A percentile compares a stretch with the other conserved stretches of the same genome.
These are phyloP conservation scores for Sitta europaea DNA, from an alignment of 2,113 vertebrate genomes.

Conservation along the genomic window DNA sequence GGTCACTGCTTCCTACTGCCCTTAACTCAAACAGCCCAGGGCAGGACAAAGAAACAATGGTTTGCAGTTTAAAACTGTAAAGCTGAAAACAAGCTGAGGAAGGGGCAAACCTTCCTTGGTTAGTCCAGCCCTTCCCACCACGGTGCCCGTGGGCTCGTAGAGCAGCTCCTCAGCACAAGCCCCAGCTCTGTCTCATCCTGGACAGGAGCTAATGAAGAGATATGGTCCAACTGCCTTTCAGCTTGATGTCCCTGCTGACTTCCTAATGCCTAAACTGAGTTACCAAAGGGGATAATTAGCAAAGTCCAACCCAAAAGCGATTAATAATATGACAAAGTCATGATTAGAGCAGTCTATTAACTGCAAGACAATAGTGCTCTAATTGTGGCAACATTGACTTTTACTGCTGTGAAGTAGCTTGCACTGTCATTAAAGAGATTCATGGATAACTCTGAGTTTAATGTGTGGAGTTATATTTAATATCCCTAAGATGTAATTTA, in stretches of 20 bases:
- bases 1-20: not conserved
- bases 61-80: not conserved
- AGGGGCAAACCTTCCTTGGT: not conserved
- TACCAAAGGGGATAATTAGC: constrained; percentile 71
- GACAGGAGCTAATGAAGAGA: constrained; percentile 55
- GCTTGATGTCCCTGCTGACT: constrained; percentile 12
- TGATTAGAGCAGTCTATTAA: constrained; percentile 52
- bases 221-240: constrained; percentile 18
- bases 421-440: constrained; percentile 57
- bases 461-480: constrained; percentile 39
- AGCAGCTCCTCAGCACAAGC: not conserved
- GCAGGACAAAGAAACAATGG: not conserved
- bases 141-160: fast-evolving
- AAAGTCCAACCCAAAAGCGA: constrained; percentile 68
- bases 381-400: constrained; percentile 63
- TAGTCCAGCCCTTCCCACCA: not conserved
- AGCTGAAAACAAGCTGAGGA: not conserved
- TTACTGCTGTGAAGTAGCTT: constrained; percentile 36
- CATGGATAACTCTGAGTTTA: constrained; percentile 24
- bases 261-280: constrained; percentile 21
- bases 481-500: constrained; percentile 36
- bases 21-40: not conserved
- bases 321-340: constrained; percentile 64
- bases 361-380: constrained; percentile 59
- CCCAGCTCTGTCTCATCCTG: not conserved